Percentiles rank a stretch among this genome's conserved stretches.
These are phyloP conservation scores for Nycticryphes semicollaris DNA, from an alignment of 2,113 vertebrate species.

Conservation along the genomic window DNA sequence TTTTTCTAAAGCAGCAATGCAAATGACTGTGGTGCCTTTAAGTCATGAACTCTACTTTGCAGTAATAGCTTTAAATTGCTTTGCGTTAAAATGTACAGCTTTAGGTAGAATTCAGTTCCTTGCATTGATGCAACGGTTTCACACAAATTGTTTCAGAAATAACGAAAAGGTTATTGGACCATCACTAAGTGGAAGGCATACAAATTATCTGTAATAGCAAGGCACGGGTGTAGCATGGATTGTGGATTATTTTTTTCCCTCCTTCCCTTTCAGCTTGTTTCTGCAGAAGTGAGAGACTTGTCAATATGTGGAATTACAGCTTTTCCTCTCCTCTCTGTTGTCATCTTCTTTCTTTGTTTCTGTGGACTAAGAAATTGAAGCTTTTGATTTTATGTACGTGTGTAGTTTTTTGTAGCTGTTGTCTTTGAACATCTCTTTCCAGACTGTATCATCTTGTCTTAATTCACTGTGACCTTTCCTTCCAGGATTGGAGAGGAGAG, in stretches of 20 bases:
- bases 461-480: neutral
- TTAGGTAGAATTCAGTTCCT: neutral
- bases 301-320: neutral
- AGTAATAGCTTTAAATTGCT: neutral
- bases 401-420: neutral
- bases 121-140: neutral
- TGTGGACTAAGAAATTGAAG: neutral
- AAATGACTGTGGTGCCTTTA: neutral
- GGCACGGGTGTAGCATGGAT: neutral
- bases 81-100: neutral
- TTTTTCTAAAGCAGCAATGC: neutral
- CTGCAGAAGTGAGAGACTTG: neutral
- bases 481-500: neutral
- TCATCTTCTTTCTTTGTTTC: neutral
- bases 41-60: neutral
- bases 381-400: neutral
- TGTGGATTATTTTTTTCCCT: rapidly evolving
- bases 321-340: neutral
- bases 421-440: neutral
- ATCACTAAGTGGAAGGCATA: neutral
- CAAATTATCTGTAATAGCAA: neutral
- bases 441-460: neutral
- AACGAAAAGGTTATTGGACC: neutral
- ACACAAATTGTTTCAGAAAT: neutral
- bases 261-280: neutral